Base-by-base conservation (phyloP, 2,888 invertebrate species). In the Drepanosiphum platanoidis region DNA sequence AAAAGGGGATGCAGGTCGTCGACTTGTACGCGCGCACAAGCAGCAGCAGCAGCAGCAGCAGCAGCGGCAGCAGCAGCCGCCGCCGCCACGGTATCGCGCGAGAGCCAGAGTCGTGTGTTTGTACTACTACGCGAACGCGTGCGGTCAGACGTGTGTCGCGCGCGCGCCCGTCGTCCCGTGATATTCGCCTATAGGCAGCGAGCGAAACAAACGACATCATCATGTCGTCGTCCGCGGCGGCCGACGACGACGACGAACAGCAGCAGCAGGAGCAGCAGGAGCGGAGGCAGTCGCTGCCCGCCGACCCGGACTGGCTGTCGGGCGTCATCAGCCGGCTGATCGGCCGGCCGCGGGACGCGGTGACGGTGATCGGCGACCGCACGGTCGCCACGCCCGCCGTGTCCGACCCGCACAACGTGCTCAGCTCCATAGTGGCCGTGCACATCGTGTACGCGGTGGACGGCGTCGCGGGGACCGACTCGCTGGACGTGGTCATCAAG, bases 401-500 rank as follows among this genome's bases (percentile, higher is more conserved):
- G 18, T 84, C 87, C 27, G 87, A 87, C 39, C 84, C 87, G 39
- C 86, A 84, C 81, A 86, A 87, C 58, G 80, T 86, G 77, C 84
- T 87, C 61, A 78, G 77, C 66, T 82, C 87, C 32, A 84, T 84
- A 77, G 77, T 77, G 52, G 84, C 84, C 70, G 84, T 84, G 52
- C 84, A 84, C 75, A 77, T 84, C n/a, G 84, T 84, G 68, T 84
- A 84, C 77, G 2, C 75, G 52, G 84, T 84, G 52, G 77, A 84
- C 1, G 84, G 89, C 52, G 89, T 89, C 58, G 75, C 87, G 58
- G 86, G 86, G 66, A 74, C 80, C 86, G 72, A 89, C 87, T 88
- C 90, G 90, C 34, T 90, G 89, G 89, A 88, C 86, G 89, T 95
- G 79, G 93, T 95, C 87, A 93, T 95, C 87, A 95, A 95, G 89